Conservation (phyloP, 1,140 invertebrate species). For the Bemisia tabaci region DNA sequence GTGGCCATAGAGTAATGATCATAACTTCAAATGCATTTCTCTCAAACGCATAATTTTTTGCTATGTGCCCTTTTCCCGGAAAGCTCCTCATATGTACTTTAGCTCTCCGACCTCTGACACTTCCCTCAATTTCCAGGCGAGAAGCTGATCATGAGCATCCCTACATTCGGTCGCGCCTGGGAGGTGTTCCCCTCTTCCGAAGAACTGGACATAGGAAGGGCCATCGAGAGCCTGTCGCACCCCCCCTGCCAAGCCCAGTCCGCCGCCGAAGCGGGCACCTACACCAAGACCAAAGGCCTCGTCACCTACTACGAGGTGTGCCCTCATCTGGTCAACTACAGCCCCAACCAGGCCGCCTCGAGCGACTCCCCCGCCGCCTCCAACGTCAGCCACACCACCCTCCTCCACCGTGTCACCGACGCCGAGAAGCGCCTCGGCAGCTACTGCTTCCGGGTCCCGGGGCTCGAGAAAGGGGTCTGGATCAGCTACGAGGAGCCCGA, state of each 20-base stretch:
- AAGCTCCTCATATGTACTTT: too few relatives aligned
- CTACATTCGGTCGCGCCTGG: constrained; percentile 71
- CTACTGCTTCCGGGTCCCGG: constrained; percentile 56
- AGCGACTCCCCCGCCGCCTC: too few relatives aligned
- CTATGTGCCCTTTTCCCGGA: too few relatives aligned
- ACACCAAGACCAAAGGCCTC: constrained; percentile 55
- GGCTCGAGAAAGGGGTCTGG: constrained; percentile 54
- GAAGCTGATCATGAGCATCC: constrained; percentile 58
- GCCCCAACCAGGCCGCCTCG: neutral
- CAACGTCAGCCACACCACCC: constrained; percentile 38
- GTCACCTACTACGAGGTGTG: constrained; percentile 73
- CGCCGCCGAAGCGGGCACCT: constrained; percentile 46
- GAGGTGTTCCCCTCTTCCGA: constrained; percentile 33
- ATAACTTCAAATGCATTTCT: too few relatives aligned
- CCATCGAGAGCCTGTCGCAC: constrained; percentile 55
- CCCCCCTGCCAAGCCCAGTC: constrained; percentile 43
- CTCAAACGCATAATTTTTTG: too few relatives aligned
- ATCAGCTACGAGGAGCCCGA: constrained; percentile 79
- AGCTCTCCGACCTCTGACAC: too few relatives aligned
- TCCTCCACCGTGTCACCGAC: constrained; percentile 53
- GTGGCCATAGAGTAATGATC: too few relatives aligned
- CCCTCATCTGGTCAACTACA: constrained; percentile 41
- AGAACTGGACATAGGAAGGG: constrained; percentile 45
- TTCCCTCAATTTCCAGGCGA: neutral
- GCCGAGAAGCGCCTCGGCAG: constrained; percentile 60